These are phyloP conservation scores for Toxostoma redivivum DNA, from an alignment of 2,113 vertebrate genomes.

Conservation along the genomic window DNA sequence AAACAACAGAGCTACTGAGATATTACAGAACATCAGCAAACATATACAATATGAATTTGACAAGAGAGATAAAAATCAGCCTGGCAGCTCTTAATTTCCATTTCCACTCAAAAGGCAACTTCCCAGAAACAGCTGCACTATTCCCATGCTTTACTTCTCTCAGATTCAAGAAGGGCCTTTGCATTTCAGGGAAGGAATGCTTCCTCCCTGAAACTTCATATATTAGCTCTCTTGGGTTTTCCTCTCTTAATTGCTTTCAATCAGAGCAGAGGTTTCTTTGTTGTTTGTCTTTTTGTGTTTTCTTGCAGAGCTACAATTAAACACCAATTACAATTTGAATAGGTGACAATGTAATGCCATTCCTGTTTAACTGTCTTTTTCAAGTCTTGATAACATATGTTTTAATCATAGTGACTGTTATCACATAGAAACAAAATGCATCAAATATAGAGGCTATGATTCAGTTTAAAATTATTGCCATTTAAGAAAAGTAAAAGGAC, in stretches of 20 bases:
- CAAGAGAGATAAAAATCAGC: not conserved
- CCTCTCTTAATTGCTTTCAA: not conserved
- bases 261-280: not conserved
- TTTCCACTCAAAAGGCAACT: not conserved
- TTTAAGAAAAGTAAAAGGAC: not conserved
- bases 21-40: not conserved
- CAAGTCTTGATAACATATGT: not conserved
- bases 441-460: not conserved
- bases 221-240: not conserved
- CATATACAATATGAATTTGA: not conserved
- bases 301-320: not conserved
- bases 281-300: not conserved
- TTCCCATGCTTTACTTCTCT: not conserved
- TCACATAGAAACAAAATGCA: not conserved
- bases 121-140: not conserved
- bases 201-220: not conserved
- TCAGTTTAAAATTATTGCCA: not conserved
- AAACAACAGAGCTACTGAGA: not conserved
- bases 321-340: not conserved
- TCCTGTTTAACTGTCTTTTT: not conserved
- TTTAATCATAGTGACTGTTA: not conserved
- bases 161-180: not conserved
- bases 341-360: not conserved
- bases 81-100: conserved; percentile 7
- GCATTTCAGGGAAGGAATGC: not conserved